Conservation (phyloP, 2,888 invertebrate genomes). For the Leptinotarsa rubiginosa region DNA sequence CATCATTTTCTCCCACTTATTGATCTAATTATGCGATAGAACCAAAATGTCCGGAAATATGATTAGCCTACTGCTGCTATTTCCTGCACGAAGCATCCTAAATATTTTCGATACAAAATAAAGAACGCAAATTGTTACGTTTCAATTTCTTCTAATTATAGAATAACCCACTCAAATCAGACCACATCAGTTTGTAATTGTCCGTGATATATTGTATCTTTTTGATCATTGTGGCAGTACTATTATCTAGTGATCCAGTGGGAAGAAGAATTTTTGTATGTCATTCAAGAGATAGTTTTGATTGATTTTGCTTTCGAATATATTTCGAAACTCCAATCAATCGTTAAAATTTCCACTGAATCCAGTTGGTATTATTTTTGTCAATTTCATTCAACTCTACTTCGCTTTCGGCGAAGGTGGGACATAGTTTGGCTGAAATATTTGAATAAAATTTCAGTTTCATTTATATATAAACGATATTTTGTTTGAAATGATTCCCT, state of each 20-base stretch:
- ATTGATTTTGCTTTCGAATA: constrained; percentile 34
- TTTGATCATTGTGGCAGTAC: constrained; percentile 33
- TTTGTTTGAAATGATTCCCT: constrained; percentile 14
- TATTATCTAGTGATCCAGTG: constrained; percentile 32
- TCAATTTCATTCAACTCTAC: constrained; percentile 20
- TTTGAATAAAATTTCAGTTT: constrained; percentile 15
- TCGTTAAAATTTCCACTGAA: constrained; percentile 31
- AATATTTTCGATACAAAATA: constrained; percentile 13
- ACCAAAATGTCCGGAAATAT: constrained; percentile 28
- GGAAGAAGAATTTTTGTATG: constrained; percentile 39
- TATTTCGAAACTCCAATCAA: constrained; percentile 34
- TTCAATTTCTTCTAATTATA: constrained; percentile 15
- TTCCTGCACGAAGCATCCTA: constrained; percentile 27
- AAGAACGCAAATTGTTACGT: constrained; percentile 17
- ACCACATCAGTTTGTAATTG: constrained; percentile 33
- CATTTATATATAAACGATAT: constrained; percentile 2
- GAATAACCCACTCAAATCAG: constrained; percentile 28
- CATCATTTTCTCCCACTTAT: neutral
- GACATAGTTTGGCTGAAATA: neutral
- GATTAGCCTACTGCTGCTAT: constrained; percentile 25
- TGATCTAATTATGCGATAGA: constrained; percentile 27
- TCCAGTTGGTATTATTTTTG: constrained; percentile 25
- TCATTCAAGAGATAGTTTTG: constrained; percentile 28
- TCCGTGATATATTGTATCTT: constrained; percentile 26
- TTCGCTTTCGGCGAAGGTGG: neutral